These are phyloP conservation scores for Calidris pygmaea DNA, from an alignment of 2,113 vertebrate species.

Conservation along the genomic window DNA sequence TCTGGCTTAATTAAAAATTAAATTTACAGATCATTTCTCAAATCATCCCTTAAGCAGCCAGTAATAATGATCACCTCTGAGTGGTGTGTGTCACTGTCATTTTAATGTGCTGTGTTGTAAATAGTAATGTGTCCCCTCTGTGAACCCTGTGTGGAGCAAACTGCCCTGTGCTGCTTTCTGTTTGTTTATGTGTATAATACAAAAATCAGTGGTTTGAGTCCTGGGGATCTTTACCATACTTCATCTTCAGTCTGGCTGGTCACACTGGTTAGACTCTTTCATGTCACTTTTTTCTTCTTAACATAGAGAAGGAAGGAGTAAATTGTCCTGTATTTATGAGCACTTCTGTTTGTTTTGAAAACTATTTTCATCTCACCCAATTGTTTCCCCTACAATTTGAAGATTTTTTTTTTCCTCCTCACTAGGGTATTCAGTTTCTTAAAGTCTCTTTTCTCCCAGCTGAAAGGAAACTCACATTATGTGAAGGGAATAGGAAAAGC, in stretches of 20 bases:
- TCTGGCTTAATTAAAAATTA: constrained; percentile 77
- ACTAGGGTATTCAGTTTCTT: not conserved
- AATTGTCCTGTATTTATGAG: not conserved
- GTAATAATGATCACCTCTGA: constrained; percentile 63
- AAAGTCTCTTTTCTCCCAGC: not conserved
- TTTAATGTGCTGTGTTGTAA: constrained; percentile 21
- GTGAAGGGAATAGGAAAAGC: not conserved
- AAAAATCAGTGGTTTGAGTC: not conserved
- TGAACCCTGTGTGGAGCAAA: not conserved
- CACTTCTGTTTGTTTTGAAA: not conserved
- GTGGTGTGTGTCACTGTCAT: constrained; percentile 49
- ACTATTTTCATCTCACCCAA: not conserved
- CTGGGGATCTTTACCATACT: not conserved
- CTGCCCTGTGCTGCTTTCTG: not conserved
- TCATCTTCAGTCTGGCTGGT: not conserved
- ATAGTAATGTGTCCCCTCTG: constrained; percentile 2
- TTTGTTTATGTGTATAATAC: not conserved
- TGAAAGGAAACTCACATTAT: not conserved
- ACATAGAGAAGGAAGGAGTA: not conserved
- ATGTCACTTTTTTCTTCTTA: not conserved
- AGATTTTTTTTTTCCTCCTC: not conserved
- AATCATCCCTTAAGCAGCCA: constrained; percentile 65
- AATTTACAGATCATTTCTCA: constrained; percentile 74
- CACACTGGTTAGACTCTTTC: not conserved
- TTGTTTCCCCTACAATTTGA: not conserved